Conservation (phyloP, 2,113 vertebrate genomes). For the Cyprinodon tularosa region DNA sequence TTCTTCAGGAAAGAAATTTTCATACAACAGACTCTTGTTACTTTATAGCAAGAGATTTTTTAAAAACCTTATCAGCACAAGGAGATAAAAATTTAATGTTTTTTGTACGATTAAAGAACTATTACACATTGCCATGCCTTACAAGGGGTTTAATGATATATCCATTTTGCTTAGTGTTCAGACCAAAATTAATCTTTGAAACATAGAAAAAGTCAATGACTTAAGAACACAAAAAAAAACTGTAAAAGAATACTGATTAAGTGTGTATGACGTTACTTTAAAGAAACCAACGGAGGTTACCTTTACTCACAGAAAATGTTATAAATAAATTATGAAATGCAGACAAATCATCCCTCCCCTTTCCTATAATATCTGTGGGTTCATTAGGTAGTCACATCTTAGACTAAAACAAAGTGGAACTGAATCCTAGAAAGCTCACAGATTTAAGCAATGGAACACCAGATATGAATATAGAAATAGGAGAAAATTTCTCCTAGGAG, state of each 20-base stretch:
- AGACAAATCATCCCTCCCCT: conserved; percentile 37
- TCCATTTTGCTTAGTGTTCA: background rate
- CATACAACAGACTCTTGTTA: conserved; percentile 32
- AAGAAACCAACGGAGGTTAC: background rate
- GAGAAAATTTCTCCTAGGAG: background rate
- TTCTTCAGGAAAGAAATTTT: conserved; percentile 31
- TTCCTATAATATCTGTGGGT: conserved; percentile 28
- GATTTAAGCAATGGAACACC: background rate
- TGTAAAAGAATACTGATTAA: conserved; percentile 1
- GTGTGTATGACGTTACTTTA: conserved; percentile 3
- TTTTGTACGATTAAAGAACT: background rate
- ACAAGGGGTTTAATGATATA: background rate
- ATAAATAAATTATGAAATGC: conserved; percentile 20
- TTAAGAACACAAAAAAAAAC: background rate
- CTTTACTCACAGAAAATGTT: too few species aligned
- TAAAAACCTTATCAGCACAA: background rate
- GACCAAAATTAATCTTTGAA: background rate
- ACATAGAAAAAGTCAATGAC: background rate
- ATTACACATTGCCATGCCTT: background rate
- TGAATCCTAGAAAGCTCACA: conserved; percentile 17
- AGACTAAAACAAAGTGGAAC: conserved; percentile 31
- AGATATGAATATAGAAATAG: background rate
- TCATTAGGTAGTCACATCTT: conserved; percentile 39
- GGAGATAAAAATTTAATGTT: background rate
- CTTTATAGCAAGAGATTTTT: background rate